A percentile compares a stretch with the other conserved stretches of the same genome.
These are phyloP conservation scores for Didymodactylos carnosus DNA, from an alignment of 2,888 invertebrate genomes.

Conservation along the genomic window DNA sequence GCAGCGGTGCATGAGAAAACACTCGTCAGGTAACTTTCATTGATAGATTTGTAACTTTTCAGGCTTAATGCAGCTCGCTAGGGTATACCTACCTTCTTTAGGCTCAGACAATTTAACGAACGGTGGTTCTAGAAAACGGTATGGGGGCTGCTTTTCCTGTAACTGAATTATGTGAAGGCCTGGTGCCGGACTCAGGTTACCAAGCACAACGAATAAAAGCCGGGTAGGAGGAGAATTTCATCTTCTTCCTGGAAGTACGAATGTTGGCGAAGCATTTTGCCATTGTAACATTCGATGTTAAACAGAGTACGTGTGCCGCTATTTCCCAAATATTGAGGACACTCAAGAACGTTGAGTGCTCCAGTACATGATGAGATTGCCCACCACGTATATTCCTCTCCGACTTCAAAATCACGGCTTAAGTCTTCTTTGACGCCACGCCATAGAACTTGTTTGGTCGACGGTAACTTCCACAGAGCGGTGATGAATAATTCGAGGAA, in stretches of 20 bases:
- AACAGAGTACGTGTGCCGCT: neutral
- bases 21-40: too few species aligned
- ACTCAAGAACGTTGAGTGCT: neutral
- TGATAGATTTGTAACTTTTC: too few species aligned
- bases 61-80: too few species aligned
- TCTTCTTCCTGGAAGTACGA: neutral
- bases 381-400: neutral
- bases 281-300: neutral
- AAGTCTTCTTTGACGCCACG: too few species aligned
- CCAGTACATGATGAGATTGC: neutral
- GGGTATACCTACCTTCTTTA: too few species aligned
- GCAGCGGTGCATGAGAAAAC: too few species aligned
- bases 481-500: too few species aligned
- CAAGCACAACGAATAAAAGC: neutral
- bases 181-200: neutral
- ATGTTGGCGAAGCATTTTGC: neutral
- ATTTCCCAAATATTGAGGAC: neutral
- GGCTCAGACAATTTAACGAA: too few species aligned
- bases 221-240: neutral
- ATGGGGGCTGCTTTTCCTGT: neutral
- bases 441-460: too few species aligned
- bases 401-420: too few species aligned
- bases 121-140: neutral
- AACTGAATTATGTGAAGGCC: neutral
- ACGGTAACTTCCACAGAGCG: too few species aligned